Conservation (phyloP, 2,888 invertebrate species). For the Sussaba pulchella region DNA sequence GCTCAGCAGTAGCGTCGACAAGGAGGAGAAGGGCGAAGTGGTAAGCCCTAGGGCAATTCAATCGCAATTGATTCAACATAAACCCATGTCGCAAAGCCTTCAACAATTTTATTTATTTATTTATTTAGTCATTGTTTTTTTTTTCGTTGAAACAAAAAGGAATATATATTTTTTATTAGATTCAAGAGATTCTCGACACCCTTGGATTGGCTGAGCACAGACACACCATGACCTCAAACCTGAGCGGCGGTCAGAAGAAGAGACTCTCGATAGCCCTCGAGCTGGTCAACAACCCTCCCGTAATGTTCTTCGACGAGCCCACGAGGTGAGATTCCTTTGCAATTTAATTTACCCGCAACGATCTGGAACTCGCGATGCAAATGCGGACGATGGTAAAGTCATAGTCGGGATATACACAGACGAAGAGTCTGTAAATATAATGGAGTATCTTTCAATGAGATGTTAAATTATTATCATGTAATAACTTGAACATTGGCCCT, state of each 20-base stretch:
- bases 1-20: slow-evolving; percentile 89
- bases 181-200: slow-evolving; percentile 96
- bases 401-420: not conserved
- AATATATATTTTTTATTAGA: slow-evolving; percentile 86
- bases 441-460: not conserved
- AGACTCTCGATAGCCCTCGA: slow-evolving; percentile 97
- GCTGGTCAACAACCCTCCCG: slow-evolving; percentile 97
- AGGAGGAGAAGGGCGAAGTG: slow-evolving; percentile 92
- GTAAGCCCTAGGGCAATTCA: slow-evolving; percentile 84
- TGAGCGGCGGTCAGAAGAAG: slow-evolving; percentile 98
- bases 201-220: slow-evolving; percentile 94
- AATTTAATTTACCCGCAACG: not conserved
- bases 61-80: slow-evolving; percentile 5
- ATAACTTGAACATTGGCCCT: not conserved
- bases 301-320: slow-evolving; percentile 99
- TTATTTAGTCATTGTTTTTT: too few species aligned
- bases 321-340: slow-evolving; percentile 87
- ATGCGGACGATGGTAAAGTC: not conserved
- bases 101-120: too few species aligned
- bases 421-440: not conserved
- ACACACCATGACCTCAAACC: slow-evolving; percentile 95
- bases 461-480: not conserved
- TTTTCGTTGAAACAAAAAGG: not conserved
- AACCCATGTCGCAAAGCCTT: too few species aligned
- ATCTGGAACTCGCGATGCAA: not conserved